Base-by-base conservation (phyloP, 2,113 vertebrate genomes). In the zebrafish (Danio rerio) region DNA sequence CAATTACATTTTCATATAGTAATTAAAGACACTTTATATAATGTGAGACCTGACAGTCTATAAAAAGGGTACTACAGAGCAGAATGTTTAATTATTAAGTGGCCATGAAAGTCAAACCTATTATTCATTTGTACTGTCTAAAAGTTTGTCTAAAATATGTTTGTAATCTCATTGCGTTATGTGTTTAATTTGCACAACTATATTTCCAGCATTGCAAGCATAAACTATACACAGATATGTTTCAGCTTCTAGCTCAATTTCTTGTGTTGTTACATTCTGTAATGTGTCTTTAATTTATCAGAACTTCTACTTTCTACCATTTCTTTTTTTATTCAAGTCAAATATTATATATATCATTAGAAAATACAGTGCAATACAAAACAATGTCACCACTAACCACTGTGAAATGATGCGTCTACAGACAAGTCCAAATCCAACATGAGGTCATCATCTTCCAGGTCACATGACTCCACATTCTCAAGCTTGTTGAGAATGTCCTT, bases 401-500 rank as follows among this genome's bases (percentile, higher is more conserved):
- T 94, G 71, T 94, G 94, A 86, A 90, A 91, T 83, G 95, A 90
- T 21, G 87, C 13, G 31, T 97, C 96, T 84, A 96, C 96, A 6
- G 96, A 94, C 9, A 96, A 89, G 83, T 97, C 96, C 73, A 95
- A 93, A 83, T 97, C 96, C 82, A 97, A 93, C 95, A 97, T 97
- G 87, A 97, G 96, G 83, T 97, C 96, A 89, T 97, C 96, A 82
- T 97, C 96, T 81, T 96, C 96, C 83, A 97, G 94, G 84, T 96
- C 96, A 90, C 96, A 95, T 2, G 96, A 95, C 84, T 96, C 96
- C 82, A 96, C 91, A 88, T 96, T 96, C 84, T 97, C 95, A 83
- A 96, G 92, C 87, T 97, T 96, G 89, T 96, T 96, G 86, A 97
- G 91, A 83, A 97, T 95, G 91, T 96, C 95, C 96, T 97, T 73